These are phyloP conservation scores for Macrotrachela quadricornifera DNA, from an alignment of 1,140 invertebrate species.

Conservation along the genomic window DNA sequence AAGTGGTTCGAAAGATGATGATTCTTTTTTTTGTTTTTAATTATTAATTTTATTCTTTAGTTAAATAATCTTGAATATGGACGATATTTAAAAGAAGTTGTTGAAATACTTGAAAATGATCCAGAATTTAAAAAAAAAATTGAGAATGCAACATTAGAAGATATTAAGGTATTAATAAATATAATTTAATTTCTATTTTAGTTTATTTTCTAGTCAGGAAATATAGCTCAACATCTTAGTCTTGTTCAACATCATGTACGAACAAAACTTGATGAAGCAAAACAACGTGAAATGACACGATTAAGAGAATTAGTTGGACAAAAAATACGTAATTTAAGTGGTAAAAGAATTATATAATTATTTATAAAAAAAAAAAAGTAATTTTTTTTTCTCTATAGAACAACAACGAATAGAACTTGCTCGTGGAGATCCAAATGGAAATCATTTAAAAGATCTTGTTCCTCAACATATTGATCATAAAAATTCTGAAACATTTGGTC, in stretches of 20 bases:
- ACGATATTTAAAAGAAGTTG: slow-evolving; percentile 5
- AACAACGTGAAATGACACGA: slow-evolving; percentile 59
- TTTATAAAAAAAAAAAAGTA: too few species aligned
- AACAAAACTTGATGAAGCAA: slow-evolving; percentile 71
- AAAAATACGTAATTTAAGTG: too few species aligned
- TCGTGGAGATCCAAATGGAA: too few species aligned
- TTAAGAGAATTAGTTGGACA: slow-evolving; percentile 33
- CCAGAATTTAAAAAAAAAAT: not conserved
- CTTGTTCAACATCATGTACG: slow-evolving; percentile 66
- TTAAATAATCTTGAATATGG: slow-evolving; percentile 3
- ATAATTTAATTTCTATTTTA: not conserved
- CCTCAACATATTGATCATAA: not conserved
- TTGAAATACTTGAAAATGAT: slow-evolving; percentile 3
- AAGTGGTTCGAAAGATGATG: too few species aligned
- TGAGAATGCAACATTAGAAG: slow-evolving; percentile 4
- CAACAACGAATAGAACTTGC: too few species aligned
- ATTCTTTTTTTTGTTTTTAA: too few species aligned
- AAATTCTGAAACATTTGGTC: slow-evolving; percentile 56
- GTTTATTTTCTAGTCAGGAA: slow-evolving; percentile 44
- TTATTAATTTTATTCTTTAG: too few species aligned
- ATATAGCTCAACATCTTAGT: slow-evolving; percentile 69
- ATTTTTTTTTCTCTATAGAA: too few species aligned
- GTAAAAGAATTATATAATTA: too few species aligned
- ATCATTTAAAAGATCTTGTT: too few species aligned
- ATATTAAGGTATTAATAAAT: not conserved